Conservation (phyloP, 2,797 vertebrate species). For the Anolis apletophallus region DNA sequence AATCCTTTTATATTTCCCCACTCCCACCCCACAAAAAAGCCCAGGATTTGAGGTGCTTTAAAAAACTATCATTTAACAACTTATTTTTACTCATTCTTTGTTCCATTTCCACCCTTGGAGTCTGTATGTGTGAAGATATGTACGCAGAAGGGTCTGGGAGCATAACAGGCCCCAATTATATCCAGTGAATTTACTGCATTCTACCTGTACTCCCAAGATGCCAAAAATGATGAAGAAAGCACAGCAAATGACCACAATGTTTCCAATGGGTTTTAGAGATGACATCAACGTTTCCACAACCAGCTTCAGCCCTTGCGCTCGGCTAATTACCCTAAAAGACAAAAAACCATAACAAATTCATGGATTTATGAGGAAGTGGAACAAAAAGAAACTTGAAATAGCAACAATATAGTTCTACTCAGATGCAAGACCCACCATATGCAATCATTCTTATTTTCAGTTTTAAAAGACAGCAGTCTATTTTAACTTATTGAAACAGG, state of each 20-base stretch:
- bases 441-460: neutral
- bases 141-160: neutral
- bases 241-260: slow-evolving; percentile 99
- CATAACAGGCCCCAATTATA: neutral
- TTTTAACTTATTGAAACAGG: neutral
- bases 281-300: slow-evolving; percentile 99
- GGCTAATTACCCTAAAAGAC: slow-evolving; percentile 91
- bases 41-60: too few relatives aligned
- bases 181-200: slow-evolving; percentile 36
- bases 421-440: neutral
- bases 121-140: neutral
- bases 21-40: too few relatives aligned
- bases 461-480: neutral
- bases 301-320: slow-evolving; percentile 96
- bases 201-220: slow-evolving; percentile 97
- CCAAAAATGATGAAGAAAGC: slow-evolving; percentile 99
- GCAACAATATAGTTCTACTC: neutral
- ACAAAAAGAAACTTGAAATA: slow-evolving; percentile 28
- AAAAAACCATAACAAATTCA: slow-evolving; percentile 32
- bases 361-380: neutral
- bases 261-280: slow-evolving; percentile 97
- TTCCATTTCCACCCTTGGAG: neutral
- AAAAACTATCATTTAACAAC: too few relatives aligned
- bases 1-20: too few relatives aligned
- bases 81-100: neutral